phyloP scores from a whole-genome alignment of 2,888 invertebrate genomes.

The Xestia c-nigrum region DNA sequence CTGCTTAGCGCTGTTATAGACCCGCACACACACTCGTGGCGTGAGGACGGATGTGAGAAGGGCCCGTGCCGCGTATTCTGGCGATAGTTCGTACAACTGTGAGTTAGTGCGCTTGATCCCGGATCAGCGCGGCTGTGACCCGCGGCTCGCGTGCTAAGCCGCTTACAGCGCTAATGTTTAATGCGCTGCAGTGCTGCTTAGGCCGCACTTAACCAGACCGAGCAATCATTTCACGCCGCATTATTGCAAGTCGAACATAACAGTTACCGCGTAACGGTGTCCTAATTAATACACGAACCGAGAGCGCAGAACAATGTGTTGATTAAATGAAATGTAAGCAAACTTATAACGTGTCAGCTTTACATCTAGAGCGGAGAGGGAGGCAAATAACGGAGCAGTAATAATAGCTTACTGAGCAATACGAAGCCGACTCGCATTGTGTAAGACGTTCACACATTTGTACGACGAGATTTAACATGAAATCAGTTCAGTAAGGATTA shows the following conservation, averaged over 20 bases:
- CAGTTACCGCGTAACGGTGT: slow-evolving; percentile 18
- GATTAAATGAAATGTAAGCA: slow-evolving; percentile 59
- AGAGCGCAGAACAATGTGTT: slow-evolving; percentile 29
- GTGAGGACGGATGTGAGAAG: neutral
- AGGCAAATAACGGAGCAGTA: slow-evolving; percentile 44
- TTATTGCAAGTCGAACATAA: slow-evolving; percentile 22
- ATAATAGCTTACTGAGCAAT: slow-evolving; percentile 38
- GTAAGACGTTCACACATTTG: slow-evolving; percentile 15
- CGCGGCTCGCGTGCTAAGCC: slow-evolving; percentile 60
- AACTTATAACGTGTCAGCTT: slow-evolving; percentile 56
- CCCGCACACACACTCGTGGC: neutral
- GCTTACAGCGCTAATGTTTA: slow-evolving; percentile 70
- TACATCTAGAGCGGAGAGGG: slow-evolving; percentile 14
- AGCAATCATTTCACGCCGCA: slow-evolving; percentile 26
- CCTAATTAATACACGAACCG: slow-evolving; percentile 48
- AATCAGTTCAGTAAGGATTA: slow-evolving; percentile 10
- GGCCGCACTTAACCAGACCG: slow-evolving; percentile 61
- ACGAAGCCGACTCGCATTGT: slow-evolving; percentile 3
- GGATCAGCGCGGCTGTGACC: slow-evolving; percentile 54
- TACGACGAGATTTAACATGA: slow-evolving; percentile 2
- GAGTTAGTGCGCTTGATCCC: slow-evolving; percentile 58
- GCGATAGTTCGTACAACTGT: slow-evolving; percentile 36
- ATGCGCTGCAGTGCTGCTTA: slow-evolving; percentile 66
- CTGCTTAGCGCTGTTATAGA: neutral
- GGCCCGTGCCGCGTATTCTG: neutral